phyloP scores from a whole-genome alignment of 2,113 vertebrate genomes.

The Bos indicus region DNA sequence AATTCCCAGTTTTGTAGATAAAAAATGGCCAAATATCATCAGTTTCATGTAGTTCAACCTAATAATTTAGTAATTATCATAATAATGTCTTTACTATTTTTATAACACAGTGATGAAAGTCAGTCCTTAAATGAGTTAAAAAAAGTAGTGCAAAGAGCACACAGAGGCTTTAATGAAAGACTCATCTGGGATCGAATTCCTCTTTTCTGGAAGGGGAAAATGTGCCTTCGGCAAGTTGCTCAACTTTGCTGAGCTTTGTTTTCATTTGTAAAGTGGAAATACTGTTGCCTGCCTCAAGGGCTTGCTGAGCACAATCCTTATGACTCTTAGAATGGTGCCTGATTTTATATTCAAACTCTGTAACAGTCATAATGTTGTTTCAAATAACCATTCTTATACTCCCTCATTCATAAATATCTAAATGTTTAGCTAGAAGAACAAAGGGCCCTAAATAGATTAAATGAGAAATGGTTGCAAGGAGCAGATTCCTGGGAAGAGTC shows the following conservation, averaged over 20 bases:
- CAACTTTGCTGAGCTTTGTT: not conserved
- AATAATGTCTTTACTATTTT: not conserved
- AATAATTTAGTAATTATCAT: not conserved
- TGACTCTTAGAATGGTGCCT: not conserved
- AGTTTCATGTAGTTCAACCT: not conserved
- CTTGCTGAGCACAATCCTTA: not conserved
- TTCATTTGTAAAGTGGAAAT: not conserved
- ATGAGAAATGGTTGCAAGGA: not conserved
- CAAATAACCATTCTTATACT: not conserved
- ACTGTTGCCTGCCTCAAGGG: not conserved
- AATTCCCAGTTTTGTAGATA: slow-evolving; percentile 14
- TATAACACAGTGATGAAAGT: not conserved
- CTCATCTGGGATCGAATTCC: not conserved
- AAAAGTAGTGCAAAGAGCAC: not conserved
- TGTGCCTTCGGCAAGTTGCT: not conserved
- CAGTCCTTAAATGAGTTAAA: not conserved
- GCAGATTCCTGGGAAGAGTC: not conserved
- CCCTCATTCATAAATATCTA: not conserved
- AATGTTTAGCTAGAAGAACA: not conserved
- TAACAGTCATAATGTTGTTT: not conserved
- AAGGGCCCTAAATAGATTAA: not conserved
- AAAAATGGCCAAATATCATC: not conserved
- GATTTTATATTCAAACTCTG: not conserved
- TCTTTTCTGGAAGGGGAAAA: not conserved
- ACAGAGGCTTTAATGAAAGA: not conserved